These are phyloP conservation scores for Pelodytes ibericus DNA, from an alignment of 2,797 vertebrate genomes.

Conservation along the genomic window DNA sequence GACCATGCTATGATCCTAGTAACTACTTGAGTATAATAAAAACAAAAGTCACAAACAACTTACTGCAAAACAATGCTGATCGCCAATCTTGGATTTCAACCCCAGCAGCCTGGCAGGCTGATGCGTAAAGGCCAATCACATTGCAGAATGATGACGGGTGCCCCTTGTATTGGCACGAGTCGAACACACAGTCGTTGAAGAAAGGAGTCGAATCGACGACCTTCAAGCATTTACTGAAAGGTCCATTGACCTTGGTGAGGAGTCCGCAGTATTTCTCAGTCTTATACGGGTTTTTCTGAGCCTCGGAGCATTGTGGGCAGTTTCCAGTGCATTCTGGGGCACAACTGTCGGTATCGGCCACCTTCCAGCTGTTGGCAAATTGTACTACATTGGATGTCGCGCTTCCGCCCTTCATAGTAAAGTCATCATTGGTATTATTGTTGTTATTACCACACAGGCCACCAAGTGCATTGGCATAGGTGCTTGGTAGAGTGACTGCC, in stretches of 20 bases:
- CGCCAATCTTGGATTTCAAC: slow-evolving; percentile 53
- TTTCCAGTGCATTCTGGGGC: slow-evolving; percentile 25
- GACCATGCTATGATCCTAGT: too few species aligned
- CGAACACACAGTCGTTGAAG: slow-evolving; percentile 53
- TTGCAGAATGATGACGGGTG: slow-evolving; percentile 37
- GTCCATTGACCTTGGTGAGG: slow-evolving; percentile 22
- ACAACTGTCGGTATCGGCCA: slow-evolving; percentile 37
- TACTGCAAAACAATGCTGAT: slow-evolving; percentile 69
- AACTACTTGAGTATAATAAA: background rate
- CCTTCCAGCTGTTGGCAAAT: slow-evolving; percentile 70
- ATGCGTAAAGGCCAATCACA: slow-evolving; percentile 32
- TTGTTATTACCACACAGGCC: slow-evolving; percentile 72
- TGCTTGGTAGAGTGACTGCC: slow-evolving; percentile 60
- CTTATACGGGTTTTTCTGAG: slow-evolving; percentile 50
- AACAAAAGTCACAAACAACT: slow-evolving; percentile 52
- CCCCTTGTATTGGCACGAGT: slow-evolving; percentile 38
- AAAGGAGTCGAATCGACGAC: slow-evolving; percentile 28
- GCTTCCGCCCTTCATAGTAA: slow-evolving; percentile 54
- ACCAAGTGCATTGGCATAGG: slow-evolving; percentile 63
- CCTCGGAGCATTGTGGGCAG: slow-evolving; percentile 62
- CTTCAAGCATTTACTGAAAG: slow-evolving; percentile 47
- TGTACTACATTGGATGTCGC: slow-evolving; percentile 49
- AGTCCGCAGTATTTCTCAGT: slow-evolving; percentile 55
- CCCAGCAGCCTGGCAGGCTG: slow-evolving; percentile 54
- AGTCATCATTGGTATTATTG: slow-evolving; percentile 62